phyloP scores from a whole-genome alignment of 2,113 vertebrate genomes.

The Serinus canaria region DNA sequence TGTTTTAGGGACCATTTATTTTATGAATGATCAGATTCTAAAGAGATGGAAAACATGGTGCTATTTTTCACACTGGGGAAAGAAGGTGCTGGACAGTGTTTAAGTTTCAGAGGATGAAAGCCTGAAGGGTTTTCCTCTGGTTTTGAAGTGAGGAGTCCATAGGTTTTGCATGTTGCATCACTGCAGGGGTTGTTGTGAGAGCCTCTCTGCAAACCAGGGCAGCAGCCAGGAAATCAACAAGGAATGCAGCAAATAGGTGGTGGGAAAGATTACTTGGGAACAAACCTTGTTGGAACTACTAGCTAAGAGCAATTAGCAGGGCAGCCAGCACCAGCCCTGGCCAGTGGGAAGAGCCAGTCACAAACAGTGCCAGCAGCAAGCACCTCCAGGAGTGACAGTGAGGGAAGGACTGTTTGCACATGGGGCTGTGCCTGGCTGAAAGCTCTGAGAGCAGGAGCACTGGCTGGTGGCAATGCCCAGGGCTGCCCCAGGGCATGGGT shows the following conservation, averaged over 20 bases:
- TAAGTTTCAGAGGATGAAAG: not conserved
- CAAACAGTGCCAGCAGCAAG: not conserved
- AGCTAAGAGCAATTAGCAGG: not conserved
- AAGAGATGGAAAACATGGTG: not conserved
- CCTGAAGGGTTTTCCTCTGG: not conserved
- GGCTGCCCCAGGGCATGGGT: not conserved
- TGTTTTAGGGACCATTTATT: not conserved
- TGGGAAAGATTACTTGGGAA: not conserved
- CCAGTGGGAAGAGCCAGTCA: not conserved
- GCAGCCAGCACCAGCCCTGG: not conserved
- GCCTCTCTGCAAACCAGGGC: not conserved
- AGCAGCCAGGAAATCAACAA: not conserved
- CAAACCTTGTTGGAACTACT: not conserved
- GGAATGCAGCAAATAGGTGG: not conserved
- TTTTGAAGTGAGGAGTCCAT: not conserved
- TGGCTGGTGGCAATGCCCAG: not conserved
- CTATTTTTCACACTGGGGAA: not conserved
- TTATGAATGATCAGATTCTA: not conserved
- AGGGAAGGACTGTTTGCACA: not conserved
- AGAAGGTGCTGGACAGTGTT: not conserved
- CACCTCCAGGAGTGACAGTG: not conserved
- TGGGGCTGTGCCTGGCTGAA: not conserved
- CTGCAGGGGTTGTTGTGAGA: not conserved
- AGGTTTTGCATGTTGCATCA: not conserved
- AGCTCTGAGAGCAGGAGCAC: not conserved